Conservation (phyloP, 37 sponge, comb jelly and placozoan species). For the Cladorhizidae sp. region DNA sequence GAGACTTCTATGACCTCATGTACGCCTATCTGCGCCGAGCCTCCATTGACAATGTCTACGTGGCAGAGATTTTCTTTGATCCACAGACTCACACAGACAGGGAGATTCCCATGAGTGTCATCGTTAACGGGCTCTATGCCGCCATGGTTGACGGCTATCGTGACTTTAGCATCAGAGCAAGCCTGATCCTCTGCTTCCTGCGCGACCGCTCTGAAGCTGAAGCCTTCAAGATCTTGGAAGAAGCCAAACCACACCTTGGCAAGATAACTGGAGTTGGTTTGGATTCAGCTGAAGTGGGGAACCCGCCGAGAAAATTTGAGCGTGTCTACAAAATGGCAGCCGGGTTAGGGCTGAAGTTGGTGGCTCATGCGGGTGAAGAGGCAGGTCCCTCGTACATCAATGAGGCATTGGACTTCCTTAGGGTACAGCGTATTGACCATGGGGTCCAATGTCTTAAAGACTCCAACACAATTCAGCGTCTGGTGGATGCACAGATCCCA, state of each 20-base stretch:
- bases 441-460: constrained; percentile 70
- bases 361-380: constrained; percentile 78
- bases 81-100: constrained; percentile 77
- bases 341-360: constrained; percentile 57
- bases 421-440: constrained; percentile 59
- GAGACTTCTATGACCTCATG: constrained; percentile 86
- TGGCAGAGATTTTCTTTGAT: constrained; percentile 81
- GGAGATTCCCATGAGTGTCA: constrained; percentile 55
- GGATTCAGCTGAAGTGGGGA: constrained; percentile 71
- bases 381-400: constrained; percentile 49
- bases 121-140: constrained; percentile 62
- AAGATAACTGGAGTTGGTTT: constrained; percentile 72
- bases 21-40: constrained; percentile 66
- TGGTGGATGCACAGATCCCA: constrained; percentile 41
- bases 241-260: constrained; percentile 52
- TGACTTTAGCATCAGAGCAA: constrained; percentile 61
- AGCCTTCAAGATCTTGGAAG: constrained; percentile 42
- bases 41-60: constrained; percentile 59
- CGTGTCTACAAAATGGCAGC: constrained; percentile 53
- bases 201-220: constrained; percentile 59
- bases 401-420: constrained; percentile 44
- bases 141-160: constrained; percentile 62
- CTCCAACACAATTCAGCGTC: constrained; percentile 21
- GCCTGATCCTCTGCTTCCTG: constrained; percentile 77
- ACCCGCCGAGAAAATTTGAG: constrained; percentile 63